phyloP scores from a whole-genome alignment of 2,888 invertebrate species.

The Erebia palarica region DNA sequence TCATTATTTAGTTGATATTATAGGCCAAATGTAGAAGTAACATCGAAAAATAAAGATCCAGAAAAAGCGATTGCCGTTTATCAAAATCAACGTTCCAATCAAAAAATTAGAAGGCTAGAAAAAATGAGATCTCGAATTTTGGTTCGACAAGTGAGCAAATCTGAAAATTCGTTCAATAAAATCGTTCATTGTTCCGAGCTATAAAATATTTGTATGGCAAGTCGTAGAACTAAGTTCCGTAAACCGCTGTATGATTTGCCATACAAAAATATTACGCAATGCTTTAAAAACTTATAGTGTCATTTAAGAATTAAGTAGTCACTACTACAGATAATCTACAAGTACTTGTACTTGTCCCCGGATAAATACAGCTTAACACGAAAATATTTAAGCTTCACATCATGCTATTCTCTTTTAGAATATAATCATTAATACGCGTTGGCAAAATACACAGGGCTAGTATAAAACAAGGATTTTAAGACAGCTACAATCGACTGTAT shows the following conservation, averaged over 20 bases:
- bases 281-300: neutral
- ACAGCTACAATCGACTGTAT: no score
- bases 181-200: constrained; percentile 63
- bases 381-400: constrained; percentile 57
- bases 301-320: constrained; percentile 36
- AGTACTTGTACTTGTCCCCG: constrained; percentile 72
- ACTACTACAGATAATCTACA: constrained; percentile 45
- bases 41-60: neutral
- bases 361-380: constrained; percentile 54
- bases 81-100: constrained; percentile 2
- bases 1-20: neutral
- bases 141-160: constrained; percentile 75
- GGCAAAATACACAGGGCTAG: constrained; percentile 53
- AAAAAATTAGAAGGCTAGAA: constrained; percentile 45
- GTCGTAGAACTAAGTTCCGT: no score
- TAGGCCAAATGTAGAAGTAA: neutral
- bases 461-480: neutral
- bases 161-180: constrained; percentile 68
- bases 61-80: neutral
- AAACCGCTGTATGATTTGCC: no score
- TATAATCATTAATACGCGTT: constrained; percentile 64
- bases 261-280: neutral
- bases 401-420: constrained; percentile 63
- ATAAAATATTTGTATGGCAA: constrained; percentile 10
- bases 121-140: constrained; percentile 78